Conservation (phyloP, 2,888 invertebrate genomes). For the Perithous albicinctus region DNA sequence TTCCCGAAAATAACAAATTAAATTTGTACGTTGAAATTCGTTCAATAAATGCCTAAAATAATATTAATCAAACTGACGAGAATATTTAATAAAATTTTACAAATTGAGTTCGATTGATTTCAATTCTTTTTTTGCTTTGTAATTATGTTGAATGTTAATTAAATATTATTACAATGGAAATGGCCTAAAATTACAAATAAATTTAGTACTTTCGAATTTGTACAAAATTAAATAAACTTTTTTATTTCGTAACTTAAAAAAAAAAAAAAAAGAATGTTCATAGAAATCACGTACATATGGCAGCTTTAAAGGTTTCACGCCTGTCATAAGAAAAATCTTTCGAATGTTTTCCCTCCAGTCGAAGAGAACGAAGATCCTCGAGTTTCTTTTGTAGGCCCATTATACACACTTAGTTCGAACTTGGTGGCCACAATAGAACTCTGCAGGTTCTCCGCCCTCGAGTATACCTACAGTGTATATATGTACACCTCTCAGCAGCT, state of each 20-base stretch:
- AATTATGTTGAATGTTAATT: no score
- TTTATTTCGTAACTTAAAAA: no score
- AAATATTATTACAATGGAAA: no score
- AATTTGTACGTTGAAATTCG: background rate
- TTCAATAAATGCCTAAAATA: background rate
- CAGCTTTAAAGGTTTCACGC: constrained; percentile 29
- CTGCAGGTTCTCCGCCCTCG: constrained; percentile 56
- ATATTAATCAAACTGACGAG: background rate
- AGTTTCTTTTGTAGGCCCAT: constrained; percentile 63
- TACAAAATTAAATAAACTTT: no score
- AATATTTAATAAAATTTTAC: background rate
- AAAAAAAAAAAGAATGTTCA: background rate
- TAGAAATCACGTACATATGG: background rate
- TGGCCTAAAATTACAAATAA: no score
- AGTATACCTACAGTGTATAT: constrained; percentile 30
- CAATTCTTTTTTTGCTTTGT: no score
- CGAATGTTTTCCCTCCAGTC: constrained; percentile 17
- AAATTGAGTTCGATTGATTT: background rate
- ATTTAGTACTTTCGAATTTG: background rate
- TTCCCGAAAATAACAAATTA: background rate
- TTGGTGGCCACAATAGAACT: constrained; percentile 60
- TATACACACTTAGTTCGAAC: constrained; percentile 62
- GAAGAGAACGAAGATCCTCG: constrained; percentile 53
- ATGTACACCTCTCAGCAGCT: constrained; percentile 30
- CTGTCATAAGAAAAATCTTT: constrained; percentile 34